Percentiles rank a stretch among this genome's conserved stretches.
Evolutionary conservation across 2,797 vertebrate genomes (phyloP).

Genomic region (Macropus fuliginosus): DNA sequence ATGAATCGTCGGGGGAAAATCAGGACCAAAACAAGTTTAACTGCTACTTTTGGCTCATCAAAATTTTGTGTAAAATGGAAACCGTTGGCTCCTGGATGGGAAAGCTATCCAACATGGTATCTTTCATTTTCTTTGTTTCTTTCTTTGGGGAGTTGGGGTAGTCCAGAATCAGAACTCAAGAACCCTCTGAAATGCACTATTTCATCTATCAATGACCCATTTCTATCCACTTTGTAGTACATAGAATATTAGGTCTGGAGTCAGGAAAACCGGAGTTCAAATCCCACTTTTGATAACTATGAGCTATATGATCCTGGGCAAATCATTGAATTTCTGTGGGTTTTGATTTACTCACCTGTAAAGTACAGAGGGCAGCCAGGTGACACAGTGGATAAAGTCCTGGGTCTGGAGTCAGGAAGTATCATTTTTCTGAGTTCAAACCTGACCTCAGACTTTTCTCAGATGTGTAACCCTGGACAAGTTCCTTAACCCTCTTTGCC

Average conservation of each 20-base stretch:
- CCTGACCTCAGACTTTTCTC: background rate
- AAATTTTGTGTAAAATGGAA: conserved; percentile 65
- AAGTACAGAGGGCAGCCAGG: background rate
- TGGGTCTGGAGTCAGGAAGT: background rate
- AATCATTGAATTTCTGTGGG: background rate
- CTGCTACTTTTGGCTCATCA: conserved; percentile 16
- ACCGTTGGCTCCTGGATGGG: conserved; percentile 28
- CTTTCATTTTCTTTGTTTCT: background rate
- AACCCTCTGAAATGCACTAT: background rate
- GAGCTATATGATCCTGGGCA: background rate
- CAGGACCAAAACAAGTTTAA: conserved; percentile 36
- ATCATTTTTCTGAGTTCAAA: background rate
- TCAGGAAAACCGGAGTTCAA: background rate
- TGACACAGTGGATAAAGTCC: background rate
- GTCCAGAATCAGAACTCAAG: background rate
- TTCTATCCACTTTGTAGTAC: background rate
- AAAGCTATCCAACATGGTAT: conserved; percentile 47
- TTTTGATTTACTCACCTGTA: background rate
- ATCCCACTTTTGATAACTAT: background rate
- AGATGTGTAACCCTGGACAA: background rate
- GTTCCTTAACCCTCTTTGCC: background rate
- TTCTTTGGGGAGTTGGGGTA: background rate
- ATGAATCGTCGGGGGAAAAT: conserved; percentile 20
- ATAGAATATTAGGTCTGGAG: background rate
- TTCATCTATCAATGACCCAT: background rate